phyloP scores from a whole-genome alignment of 2,888 invertebrate genomes.

The Baccha elongata region DNA sequence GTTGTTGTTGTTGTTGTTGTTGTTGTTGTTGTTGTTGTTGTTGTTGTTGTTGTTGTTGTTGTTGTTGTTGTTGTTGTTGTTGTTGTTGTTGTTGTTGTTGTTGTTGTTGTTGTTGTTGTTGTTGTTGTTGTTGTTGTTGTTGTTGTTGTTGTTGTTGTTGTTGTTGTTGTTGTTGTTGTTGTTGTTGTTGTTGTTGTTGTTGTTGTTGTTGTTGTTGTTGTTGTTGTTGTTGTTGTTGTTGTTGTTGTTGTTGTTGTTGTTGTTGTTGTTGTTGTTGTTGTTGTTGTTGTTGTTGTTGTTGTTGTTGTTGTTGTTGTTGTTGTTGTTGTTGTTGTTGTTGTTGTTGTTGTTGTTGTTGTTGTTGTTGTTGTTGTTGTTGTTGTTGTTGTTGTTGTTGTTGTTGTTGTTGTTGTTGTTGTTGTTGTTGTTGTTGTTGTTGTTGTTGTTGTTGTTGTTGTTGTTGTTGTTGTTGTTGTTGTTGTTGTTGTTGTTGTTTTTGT shows the following conservation, averaged over 20 bases:
- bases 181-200: constrained; percentile 1
- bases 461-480: constrained; percentile 1
- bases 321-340: constrained; percentile 1
- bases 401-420: constrained; percentile 1
- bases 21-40: constrained; percentile 1
- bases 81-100: constrained; percentile 1
- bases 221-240: constrained; percentile 1
- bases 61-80: constrained; percentile 1
- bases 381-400: constrained; percentile 1
- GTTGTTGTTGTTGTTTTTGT: not conserved
- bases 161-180: constrained; percentile 1
- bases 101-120: constrained; percentile 1
- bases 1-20: constrained; percentile 1
- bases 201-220: constrained; percentile 1
- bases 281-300: constrained; percentile 1
- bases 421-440: constrained; percentile 1
- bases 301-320: constrained; percentile 1
- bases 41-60: constrained; percentile 1
- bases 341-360: constrained; percentile 1
- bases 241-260: constrained; percentile 1
- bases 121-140: constrained; percentile 1
- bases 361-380: constrained; percentile 1
- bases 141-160: constrained; percentile 1
- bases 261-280: constrained; percentile 1
- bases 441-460: constrained; percentile 1